Conservation (phyloP, 2,888 invertebrate species). For the Drosophila anomelani region DNA sequence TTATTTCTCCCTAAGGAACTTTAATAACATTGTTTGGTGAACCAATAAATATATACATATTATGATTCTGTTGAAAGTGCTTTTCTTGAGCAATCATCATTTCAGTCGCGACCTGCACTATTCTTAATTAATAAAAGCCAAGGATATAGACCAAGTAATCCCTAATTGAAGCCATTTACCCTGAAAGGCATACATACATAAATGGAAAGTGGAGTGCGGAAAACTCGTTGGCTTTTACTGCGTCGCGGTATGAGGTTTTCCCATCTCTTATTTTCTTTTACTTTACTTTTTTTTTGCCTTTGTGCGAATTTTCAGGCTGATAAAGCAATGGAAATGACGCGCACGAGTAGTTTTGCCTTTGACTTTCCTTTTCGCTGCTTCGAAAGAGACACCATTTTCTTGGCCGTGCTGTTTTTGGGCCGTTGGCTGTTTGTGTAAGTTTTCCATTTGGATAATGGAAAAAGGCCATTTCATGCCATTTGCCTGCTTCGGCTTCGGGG, state of each 20-base stretch:
- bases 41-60: not conserved
- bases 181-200: slow-evolving; percentile 17
- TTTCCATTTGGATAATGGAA: slow-evolving; percentile 84
- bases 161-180: slow-evolving; percentile 46
- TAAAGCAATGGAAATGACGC: slow-evolving; percentile 81
- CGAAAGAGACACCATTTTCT: slow-evolving; percentile 60
- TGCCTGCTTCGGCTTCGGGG: slow-evolving; percentile 66
- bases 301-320: slow-evolving; percentile 77
- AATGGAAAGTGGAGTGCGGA: slow-evolving; percentile 25
- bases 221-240: slow-evolving; percentile 63
- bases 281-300: slow-evolving; percentile 9
- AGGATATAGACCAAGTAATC: slow-evolving; percentile 11
- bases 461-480: slow-evolving; percentile 82
- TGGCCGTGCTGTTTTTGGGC: slow-evolving; percentile 37
- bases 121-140: slow-evolving; percentile 64
- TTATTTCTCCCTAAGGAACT: not conserved
- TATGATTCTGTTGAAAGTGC: not conserved
- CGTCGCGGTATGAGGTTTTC: slow-evolving; percentile 52
- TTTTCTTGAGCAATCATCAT: not conserved
- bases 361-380: slow-evolving; percentile 60
- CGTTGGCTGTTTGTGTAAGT: slow-evolving; percentile 78
- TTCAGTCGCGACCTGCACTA: slow-evolving; percentile 27
- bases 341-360: slow-evolving; percentile 77
- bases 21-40: not conserved
- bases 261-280: slow-evolving; percentile 2